Conservation (phyloP, 2,888 invertebrate genomes). For the Aleiodes leptofemur region DNA sequence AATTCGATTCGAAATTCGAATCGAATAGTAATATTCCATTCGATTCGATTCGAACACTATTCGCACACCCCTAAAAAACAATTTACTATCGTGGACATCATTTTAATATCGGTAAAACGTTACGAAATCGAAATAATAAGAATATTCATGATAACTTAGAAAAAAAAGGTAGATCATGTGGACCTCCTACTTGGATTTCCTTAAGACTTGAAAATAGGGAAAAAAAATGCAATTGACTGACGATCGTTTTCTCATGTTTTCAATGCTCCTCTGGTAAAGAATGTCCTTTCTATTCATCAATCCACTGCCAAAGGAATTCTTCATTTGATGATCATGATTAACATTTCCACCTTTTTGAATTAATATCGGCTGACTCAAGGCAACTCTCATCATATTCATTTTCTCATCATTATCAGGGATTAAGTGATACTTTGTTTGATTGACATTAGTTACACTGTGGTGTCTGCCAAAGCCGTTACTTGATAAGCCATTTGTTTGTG, state of each 20-base stretch:
- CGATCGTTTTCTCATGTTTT: constrained; percentile 74
- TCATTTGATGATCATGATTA: constrained; percentile 48
- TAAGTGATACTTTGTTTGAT: constrained; percentile 55
- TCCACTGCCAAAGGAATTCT: constrained; percentile 80
- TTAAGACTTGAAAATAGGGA: neutral
- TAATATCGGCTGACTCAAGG: constrained; percentile 84
- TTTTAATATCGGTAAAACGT: too few species aligned
- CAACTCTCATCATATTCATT: constrained; percentile 76
- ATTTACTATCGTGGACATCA: too few species aligned
- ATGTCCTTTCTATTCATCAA: constrained; percentile 92
- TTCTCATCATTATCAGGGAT: constrained; percentile 53
- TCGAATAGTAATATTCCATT: too few species aligned
- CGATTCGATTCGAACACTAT: too few species aligned
- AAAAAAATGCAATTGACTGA: constrained; percentile 55
- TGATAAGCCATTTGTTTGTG: constrained; percentile 31
- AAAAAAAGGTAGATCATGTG: too few species aligned
- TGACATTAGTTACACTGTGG: constrained; percentile 56
- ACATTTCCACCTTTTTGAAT: constrained; percentile 75
- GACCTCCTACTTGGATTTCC: too few species aligned
- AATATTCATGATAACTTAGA: too few species aligned
- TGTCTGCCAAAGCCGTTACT: constrained; percentile 54
- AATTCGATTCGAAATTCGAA: too few species aligned
- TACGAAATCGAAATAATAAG: too few species aligned
- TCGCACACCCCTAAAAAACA: too few species aligned
- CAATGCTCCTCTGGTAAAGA: constrained; percentile 89